These are phyloP conservation scores for Pogona vitticeps DNA, from an alignment of 2,113 vertebrate species.

Conservation along the genomic window DNA sequence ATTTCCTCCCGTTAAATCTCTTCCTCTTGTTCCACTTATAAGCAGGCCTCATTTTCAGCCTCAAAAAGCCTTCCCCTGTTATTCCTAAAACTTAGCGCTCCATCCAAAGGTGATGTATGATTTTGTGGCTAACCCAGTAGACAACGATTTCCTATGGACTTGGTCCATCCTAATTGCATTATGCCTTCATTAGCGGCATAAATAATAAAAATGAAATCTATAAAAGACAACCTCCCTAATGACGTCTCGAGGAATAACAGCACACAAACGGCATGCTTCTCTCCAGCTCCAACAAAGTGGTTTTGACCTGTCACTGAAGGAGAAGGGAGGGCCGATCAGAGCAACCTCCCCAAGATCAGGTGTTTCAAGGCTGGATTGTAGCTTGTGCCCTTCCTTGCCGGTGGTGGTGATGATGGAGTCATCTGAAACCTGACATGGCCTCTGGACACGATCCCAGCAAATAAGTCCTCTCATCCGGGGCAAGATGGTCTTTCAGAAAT, in stretches of 20 bases:
- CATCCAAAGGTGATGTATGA: conserved; percentile 35
- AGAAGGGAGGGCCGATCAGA: too few species aligned
- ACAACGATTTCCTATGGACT: conserved; percentile 29
- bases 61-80: background rate
- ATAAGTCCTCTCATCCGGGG: too few species aligned
- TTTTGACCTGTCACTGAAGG: too few species aligned
- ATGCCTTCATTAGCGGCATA: conserved; percentile 31
- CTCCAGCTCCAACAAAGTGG: too few species aligned
- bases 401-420: too few species aligned
- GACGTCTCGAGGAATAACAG: background rate
- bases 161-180: conserved; percentile 36
- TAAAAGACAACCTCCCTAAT: conserved; percentile 26
- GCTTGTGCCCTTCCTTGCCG: too few species aligned
- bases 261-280: background rate
- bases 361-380: too few species aligned
- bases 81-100: conserved; percentile 11
- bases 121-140: conserved; percentile 25
- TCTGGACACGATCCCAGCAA: too few species aligned
- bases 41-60: conserved; percentile 4
- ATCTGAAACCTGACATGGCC: too few species aligned
- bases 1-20: conserved; percentile 24
- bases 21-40: conserved; percentile 18
- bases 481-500: too few species aligned
- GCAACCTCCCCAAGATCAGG: too few species aligned
- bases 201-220: conserved; percentile 41